These are phyloP conservation scores for Mayetiola destructor DNA, from an alignment of 2,888 invertebrate genomes.

Conservation along the genomic window DNA sequence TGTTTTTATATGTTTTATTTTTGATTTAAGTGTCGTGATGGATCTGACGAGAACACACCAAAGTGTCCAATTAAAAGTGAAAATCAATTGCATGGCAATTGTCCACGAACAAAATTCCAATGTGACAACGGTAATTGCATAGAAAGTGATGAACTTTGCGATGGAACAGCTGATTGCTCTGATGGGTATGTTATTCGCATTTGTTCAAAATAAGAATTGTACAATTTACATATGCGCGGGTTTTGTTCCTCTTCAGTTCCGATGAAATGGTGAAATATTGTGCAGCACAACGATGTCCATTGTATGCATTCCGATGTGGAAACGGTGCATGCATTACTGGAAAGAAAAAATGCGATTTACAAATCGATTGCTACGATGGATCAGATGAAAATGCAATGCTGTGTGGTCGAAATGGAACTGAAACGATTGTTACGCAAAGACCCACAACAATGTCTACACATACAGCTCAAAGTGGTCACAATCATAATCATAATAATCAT, in stretches of 20 bases:
- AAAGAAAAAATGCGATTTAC: constrained; percentile 21
- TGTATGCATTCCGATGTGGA: constrained; percentile 30
- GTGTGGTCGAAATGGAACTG: background rate
- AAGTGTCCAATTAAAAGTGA: background rate
- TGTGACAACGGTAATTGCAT: constrained; percentile 17
- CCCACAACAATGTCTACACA: background rate
- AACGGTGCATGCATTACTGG: constrained; percentile 25
- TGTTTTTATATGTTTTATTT: background rate
- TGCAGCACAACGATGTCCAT: constrained; percentile 34
- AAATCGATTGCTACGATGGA: constrained; percentile 23
- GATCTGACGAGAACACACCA: constrained; percentile 14
- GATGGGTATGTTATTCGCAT: constrained; percentile 8
- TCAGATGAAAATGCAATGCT: constrained; percentile 23
- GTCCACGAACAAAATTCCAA: background rate
- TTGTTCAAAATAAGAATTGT: background rate
- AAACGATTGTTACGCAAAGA: background rate
- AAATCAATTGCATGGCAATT: background rate
- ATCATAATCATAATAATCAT: too few species aligned
- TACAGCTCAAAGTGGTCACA: too few species aligned
- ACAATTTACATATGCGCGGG: background rate
- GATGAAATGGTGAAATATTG: constrained; percentile 24
- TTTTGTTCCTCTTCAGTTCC: too few species aligned
- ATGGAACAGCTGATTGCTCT: constrained; percentile 27
- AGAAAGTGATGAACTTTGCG: constrained; percentile 21
- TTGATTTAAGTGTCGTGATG: constrained; percentile 11